Evolutionary conservation across 2,888 invertebrate species (phyloP).

Genomic region (Eulithis testata): DNA sequence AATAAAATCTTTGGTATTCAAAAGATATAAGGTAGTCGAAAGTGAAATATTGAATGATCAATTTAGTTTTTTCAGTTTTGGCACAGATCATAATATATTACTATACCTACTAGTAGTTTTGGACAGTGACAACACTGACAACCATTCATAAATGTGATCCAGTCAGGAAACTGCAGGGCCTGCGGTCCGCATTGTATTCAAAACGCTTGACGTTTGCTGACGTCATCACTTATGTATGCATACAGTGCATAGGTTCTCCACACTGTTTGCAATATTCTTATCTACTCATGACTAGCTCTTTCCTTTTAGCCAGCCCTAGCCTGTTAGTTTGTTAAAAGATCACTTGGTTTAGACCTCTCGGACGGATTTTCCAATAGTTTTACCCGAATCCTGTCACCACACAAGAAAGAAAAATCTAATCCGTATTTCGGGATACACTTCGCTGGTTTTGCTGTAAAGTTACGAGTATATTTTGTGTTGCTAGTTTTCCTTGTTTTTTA

Average conservation of each 20-base stretch:
- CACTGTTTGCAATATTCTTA: constrained; percentile 14
- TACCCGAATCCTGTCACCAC: constrained; percentile 16
- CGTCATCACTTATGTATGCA: constrained; percentile 14
- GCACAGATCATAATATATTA: no score
- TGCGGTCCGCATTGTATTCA: constrained; percentile 2
- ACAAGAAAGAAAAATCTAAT: constrained; percentile 16
- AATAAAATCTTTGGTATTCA: constrained; percentile 8
- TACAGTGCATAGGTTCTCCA: neutral
- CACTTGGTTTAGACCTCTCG: constrained; percentile 6
- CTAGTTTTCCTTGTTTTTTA: constrained; percentile 3
- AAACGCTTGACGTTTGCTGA: constrained; percentile 13
- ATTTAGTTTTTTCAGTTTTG: no score
- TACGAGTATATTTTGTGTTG: constrained; percentile 3
- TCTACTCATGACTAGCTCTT: constrained; percentile 10
- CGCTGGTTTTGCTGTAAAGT: constrained; percentile 12
- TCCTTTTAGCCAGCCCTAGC: constrained; percentile 11
- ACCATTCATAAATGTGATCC: no score
- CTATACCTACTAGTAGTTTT: no score
- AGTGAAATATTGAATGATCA: no score
- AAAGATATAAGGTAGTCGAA: no score
- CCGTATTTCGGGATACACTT: constrained; percentile 10
- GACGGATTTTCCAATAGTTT: constrained; percentile 18
- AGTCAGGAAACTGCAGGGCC: no score
- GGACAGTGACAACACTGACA: no score
- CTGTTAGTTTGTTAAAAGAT: constrained; percentile 14